Evolutionary conservation across 35 echinoderm and acorn worm genomes (phyloP).

Genomic region (Heliocidaris erythrogramma): DNA sequence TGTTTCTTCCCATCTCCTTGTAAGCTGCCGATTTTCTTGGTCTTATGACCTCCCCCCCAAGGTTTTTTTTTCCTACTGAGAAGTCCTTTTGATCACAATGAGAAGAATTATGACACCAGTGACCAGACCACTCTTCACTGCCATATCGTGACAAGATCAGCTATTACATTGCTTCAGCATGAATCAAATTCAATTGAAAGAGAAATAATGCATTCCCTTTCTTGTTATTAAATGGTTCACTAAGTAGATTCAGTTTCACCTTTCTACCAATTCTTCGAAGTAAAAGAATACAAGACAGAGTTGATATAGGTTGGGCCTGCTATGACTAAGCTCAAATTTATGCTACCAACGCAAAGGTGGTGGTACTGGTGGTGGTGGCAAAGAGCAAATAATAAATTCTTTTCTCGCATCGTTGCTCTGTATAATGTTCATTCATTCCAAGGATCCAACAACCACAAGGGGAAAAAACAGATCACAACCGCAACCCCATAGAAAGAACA

Average conservation of each 20-base stretch:
- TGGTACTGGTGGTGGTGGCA: background rate
- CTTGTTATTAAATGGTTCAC: background rate
- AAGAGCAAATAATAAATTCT: background rate
- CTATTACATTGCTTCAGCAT: background rate
- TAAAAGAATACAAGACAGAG: background rate
- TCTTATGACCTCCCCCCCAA: too few relatives aligned
- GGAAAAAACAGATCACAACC: background rate
- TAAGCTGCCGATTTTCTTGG: too few relatives aligned
- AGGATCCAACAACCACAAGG: background rate
- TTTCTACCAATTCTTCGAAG: background rate
- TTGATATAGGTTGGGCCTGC: too few relatives aligned
- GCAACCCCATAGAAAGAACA: background rate
- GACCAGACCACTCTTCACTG: too few relatives aligned
- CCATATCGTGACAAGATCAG: too few relatives aligned
- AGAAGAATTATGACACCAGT: too few relatives aligned
- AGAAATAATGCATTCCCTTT: background rate
- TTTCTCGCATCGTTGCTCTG: background rate
- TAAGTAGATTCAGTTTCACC: background rate
- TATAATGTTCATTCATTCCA: background rate
- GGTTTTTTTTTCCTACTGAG: too few relatives aligned
- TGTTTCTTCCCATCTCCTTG: too few relatives aligned
- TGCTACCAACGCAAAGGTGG: background rate
- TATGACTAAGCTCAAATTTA: slow-evolving; percentile 18
- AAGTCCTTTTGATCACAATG: too few relatives aligned
- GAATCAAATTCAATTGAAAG: background rate